Conservation (phyloP, 2,797 vertebrate genomes). For the Gymnothorax javanicus region DNA sequence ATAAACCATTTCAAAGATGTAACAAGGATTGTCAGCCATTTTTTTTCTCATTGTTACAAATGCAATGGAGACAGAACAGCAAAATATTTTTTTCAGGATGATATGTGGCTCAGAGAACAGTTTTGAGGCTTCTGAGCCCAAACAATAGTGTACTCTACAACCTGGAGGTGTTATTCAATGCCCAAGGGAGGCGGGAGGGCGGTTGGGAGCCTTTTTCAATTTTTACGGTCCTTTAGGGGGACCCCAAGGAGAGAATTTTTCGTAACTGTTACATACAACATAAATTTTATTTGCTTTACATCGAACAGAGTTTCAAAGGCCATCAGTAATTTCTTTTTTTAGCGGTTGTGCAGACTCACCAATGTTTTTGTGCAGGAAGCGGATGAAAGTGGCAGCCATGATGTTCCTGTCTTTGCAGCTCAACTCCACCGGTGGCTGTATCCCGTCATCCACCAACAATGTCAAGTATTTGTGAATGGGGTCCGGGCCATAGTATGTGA, state of each 20-base stretch:
- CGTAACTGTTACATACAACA: neutral
- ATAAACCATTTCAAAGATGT: neutral
- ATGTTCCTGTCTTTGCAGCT: constrained; percentile 99
- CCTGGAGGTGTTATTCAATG: too few relatives aligned
- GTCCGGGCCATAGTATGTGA: constrained; percentile 93
- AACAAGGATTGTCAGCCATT: too few relatives aligned
- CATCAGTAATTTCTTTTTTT: neutral
- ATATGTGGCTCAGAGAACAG: too few relatives aligned
- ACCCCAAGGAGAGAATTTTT: too few relatives aligned
- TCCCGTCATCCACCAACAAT: constrained; percentile 95
- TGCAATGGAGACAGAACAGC: too few relatives aligned
- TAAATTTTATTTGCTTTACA: neutral
- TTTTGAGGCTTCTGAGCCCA: too few relatives aligned
- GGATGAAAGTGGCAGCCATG: constrained; percentile 97
- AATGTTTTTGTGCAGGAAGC: constrained; percentile 97
- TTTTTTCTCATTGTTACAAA: neutral
- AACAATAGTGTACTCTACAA: too few relatives aligned
- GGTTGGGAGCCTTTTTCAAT: too few relatives aligned
- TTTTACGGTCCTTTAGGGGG: too few relatives aligned
- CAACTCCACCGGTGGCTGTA: constrained; percentile 96
- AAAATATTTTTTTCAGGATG: too few relatives aligned
- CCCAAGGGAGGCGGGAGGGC: too few relatives aligned
- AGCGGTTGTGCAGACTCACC: constrained; percentile 71
- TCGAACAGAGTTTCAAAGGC: neutral
- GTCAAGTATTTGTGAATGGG: constrained; percentile 94